Percentiles rank a stretch among this genome's conserved stretches.
These are phyloP conservation scores for Eubasilissa regina DNA, from an alignment of 1,140 invertebrate species.

Conservation along the genomic window DNA sequence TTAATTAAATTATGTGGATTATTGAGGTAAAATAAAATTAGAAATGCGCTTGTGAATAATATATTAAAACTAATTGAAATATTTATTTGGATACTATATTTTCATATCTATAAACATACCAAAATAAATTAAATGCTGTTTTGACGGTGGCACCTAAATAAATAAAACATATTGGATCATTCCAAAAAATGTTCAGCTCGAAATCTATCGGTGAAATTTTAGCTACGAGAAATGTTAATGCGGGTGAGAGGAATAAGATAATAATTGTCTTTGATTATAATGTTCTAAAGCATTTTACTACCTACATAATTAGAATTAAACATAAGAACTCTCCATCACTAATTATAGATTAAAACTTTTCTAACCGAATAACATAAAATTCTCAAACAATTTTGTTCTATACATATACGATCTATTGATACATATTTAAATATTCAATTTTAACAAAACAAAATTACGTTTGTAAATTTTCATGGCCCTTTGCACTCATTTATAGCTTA, in stretches of 20 bases:
- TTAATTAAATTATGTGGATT: constrained; percentile 24
- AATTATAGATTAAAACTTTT: not conserved
- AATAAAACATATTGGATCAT: no score
- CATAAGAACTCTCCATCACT: constrained; percentile 10
- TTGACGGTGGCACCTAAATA: not conserved
- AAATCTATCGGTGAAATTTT: not conserved
- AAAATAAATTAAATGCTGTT: not conserved
- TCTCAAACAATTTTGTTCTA: constrained; percentile 10
- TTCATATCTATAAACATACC: constrained; percentile 12
- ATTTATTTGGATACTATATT: constrained; percentile 21
- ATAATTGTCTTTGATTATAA: constrained; percentile 29
- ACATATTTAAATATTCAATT: not conserved
- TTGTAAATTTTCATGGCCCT: not conserved
- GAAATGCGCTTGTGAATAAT: constrained; percentile 19
- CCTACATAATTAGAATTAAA: constrained; percentile 30
- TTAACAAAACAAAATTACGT: constrained; percentile 5
- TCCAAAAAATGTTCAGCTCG: not conserved
- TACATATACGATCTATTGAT: not conserved
- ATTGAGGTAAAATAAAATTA: constrained; percentile 36
- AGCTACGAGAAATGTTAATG: constrained; percentile 11
- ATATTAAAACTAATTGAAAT: constrained; percentile 31
- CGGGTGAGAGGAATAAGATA: constrained; percentile 5
- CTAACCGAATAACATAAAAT: constrained; percentile 5
- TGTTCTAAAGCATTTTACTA: constrained; percentile 26
- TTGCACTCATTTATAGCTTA: no score